These are phyloP conservation scores for Poecilia velifera DNA, from an alignment of 2,797 vertebrate genomes.

Conservation along the genomic window DNA sequence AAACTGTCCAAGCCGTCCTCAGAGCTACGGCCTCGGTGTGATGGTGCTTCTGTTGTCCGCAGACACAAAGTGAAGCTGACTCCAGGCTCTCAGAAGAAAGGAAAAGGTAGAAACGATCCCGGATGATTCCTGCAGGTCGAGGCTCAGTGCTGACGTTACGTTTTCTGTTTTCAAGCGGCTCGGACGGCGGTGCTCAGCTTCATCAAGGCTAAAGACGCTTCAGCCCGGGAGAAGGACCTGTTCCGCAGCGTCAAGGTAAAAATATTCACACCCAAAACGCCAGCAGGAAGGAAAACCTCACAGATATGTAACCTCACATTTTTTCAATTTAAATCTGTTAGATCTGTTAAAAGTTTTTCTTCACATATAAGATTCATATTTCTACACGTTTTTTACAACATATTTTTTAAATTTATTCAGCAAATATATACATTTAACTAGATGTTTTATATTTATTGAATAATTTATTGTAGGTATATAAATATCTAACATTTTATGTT, in stretches of 20 bases:
- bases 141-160: no score
- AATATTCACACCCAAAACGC: background rate
- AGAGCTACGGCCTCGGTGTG: background rate
- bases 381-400: no score
- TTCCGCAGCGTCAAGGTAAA: constrained; percentile 95
- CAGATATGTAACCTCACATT: no score
- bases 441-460: no score
- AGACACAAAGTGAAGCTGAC: constrained; percentile 98
- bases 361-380: no score
- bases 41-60: constrained; percentile 28
- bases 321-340: no score
- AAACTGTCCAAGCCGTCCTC: background rate
- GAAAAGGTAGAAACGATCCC: constrained; percentile 87
- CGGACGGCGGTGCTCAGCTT: constrained; percentile 94
- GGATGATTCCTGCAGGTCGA: background rate
- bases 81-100: constrained; percentile 95
- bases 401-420: no score
- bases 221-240: constrained; percentile 91
- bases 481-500: no score
- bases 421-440: no score
- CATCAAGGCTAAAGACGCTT: constrained; percentile 90
- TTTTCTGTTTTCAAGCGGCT: constrained; percentile 82
- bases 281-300: no score
- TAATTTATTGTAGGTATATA: no score
- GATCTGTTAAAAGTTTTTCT: no score